Evolutionary conservation across 2,888 invertebrate genomes (phyloP), one percentile per base, ranked within the genome.

Genomic region (Lasioglossum figueresi): DNA sequence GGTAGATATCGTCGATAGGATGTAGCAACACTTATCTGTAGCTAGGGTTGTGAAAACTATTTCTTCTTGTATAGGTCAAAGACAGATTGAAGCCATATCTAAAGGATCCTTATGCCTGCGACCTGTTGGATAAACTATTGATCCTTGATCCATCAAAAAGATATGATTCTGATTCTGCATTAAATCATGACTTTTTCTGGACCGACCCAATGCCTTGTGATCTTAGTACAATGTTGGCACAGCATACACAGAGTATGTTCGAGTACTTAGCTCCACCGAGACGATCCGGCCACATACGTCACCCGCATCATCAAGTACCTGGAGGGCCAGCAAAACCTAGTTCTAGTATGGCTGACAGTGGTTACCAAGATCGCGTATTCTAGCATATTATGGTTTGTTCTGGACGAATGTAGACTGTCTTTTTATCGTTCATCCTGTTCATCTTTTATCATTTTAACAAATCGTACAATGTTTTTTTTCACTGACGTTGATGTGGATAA

Each of bases 131-230:
- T 94, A 98, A 98, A 93, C 95, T 99, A 34, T 95, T 99, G 71
- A 98, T 98, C 14, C 95, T 99, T 75, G 99, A 99, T 95, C 99
- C 99, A 0, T 96, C 97, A 1, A 98, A 98, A 94, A 95, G 99
- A 83, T 96, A 96, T 80, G 98, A 99, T 94, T 97, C 99, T 0
- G 99, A 99, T 94, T 97, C 98, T 0, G 99, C 99, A 0, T 95
- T 99, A 1, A 99, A 99, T 95, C 99, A 99, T 94, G 99, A 99
- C 94, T 99, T 99, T 96, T 99, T 99, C 96, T 99, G 99, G 99
- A 98, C 98, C 8, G 99, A 99, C 94, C 99, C 99, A 0, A 98
- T 99, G 98, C 99, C 99, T 0, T 97, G 87, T 76, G 98, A 98
- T 93, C 95, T 98, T 56, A 97, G 97, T 78, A 98, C 98, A 95